Conservation (phyloP, 1,140 invertebrate species). For the Eumaeus atala region DNA sequence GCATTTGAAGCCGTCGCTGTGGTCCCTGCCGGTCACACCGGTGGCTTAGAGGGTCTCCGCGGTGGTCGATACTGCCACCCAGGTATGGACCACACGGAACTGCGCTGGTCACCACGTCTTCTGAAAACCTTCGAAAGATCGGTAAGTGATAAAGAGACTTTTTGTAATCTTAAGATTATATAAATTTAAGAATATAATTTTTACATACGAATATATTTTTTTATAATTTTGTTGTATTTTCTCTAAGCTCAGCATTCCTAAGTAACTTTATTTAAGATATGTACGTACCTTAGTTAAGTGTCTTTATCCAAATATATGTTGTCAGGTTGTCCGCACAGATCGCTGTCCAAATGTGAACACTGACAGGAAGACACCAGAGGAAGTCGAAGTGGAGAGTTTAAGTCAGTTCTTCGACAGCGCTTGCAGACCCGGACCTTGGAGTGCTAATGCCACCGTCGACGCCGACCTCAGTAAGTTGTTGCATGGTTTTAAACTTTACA, state of each 20-base stretch:
- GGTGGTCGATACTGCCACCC: conserved; percentile 78
- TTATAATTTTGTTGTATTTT: too few species aligned
- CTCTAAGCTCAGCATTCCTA: too few species aligned
- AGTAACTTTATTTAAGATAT: background rate
- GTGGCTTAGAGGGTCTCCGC: conserved; percentile 60
- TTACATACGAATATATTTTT: too few species aligned
- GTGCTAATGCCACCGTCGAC: conserved; percentile 70
- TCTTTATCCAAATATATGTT: background rate
- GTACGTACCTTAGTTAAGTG: too few species aligned
- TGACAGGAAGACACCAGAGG: conserved; percentile 56
- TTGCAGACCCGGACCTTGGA: conserved; percentile 81
- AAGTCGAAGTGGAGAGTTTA: conserved; percentile 75
- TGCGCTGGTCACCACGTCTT: conserved; percentile 75
- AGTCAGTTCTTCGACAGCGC: conserved; percentile 75
- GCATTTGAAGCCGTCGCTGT: conserved; percentile 77
- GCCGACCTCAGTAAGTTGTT: conserved; percentile 75
- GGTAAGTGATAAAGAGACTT: too few species aligned
- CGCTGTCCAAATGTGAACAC: conserved; percentile 37
- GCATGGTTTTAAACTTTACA: too few species aligned
- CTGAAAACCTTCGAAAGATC: conserved; percentile 76
- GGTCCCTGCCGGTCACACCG: conserved; percentile 53
- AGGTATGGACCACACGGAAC: conserved; percentile 72
- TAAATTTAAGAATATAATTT: too few species aligned
- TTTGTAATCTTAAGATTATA: too few species aligned
- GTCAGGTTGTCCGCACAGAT: conserved; percentile 45